Percentiles rank a stretch among this genome's conserved stretches.
phyloP scores from a whole-genome alignment of 2,888 invertebrate species.

The Sarcophaga caerulescens region DNA sequence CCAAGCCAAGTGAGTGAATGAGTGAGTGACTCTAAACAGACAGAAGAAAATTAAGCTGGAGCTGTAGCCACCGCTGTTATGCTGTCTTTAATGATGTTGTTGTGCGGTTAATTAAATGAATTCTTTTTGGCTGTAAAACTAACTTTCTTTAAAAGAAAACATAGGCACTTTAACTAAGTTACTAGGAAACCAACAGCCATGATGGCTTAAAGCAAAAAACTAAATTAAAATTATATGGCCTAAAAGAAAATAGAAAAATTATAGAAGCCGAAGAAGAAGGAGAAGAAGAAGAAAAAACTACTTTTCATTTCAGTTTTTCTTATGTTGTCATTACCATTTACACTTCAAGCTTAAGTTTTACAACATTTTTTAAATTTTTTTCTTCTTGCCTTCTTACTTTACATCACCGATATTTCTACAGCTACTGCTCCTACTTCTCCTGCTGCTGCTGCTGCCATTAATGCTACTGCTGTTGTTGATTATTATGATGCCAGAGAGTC shows the following conservation, averaged over 20 bases:
- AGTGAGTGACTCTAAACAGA: not conserved
- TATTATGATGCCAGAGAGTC: no score
- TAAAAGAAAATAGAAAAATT: slow-evolving; percentile 26
- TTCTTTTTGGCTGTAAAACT: slow-evolving; percentile 39
- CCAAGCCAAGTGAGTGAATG: not conserved
- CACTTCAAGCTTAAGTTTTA: slow-evolving; percentile 54
- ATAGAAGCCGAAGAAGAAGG: no score
- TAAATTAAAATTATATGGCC: slow-evolving; percentile 26
- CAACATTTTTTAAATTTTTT: slow-evolving; percentile 48
- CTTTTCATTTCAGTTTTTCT: slow-evolving; percentile 47
- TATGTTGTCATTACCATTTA: slow-evolving; percentile 7
- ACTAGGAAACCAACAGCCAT: slow-evolving; percentile 44
- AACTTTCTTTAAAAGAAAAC: no score
- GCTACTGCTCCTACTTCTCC: not conserved
- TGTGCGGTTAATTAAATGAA: slow-evolving; percentile 60
- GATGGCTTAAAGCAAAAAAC: not conserved
- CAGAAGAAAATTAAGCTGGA: not conserved
- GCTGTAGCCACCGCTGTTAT: not conserved
- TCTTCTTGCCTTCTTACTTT: not conserved
- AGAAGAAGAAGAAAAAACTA: slow-evolving; percentile 3
- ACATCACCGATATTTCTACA: not conserved
- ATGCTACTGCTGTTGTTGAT: no score
- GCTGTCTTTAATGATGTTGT: slow-evolving; percentile 39
- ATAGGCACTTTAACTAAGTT: slow-evolving; percentile 33
- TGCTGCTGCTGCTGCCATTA: no score